Evolutionary conservation across 1,140 invertebrate genomes (phyloP), one percentile per base, ranked within the genome.

Genomic region (Frieseomelitta varia): DNA sequence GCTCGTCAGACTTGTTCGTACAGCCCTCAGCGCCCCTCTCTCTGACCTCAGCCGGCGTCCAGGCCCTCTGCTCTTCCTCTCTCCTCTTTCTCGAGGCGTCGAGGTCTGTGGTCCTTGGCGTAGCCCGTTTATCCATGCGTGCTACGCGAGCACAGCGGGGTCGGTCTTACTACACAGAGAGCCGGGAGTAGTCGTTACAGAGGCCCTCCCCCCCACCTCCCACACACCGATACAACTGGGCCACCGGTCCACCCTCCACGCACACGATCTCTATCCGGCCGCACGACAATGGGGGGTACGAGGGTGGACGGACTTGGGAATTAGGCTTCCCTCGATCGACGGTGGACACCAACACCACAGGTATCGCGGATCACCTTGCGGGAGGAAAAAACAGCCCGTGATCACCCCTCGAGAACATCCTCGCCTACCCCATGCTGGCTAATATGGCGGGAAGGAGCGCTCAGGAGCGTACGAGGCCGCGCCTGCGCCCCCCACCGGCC

Each of bases 341-440:
- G 19, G 8, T 58, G 55, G 17, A 72, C 68, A 80, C 79, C 39
- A 10, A 8, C 27, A 63, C 68, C 39, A 80, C 67, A 84, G 71
- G 21, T 47, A 80, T n/a, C 80, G 63, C 53, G 61, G 92, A 93
- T 96, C 95, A 96, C 96, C 96, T 96, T 96, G 94, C 95, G 95
- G 86, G 95, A 96, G 93, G 96, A 96, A 94, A 47, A 96, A 96
- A 94, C 55, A 84, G 65, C 75, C 96, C 90, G 96, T 96, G n/a
- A 91, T 95, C 96, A 95, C 95, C 96, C 95, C 95, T 96, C 95
- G 96, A 96, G 92, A 96, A 96, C 96, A 96, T 96, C 75, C 85
- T 89, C 79, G 89, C 90, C 87, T 85, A 93, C 90, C 92, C 91
- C 93, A 94, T 94, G 92, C 88, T 90, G 91, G 87, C 91, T 95